Conservation (phyloP, 2,888 invertebrate species). For the Euzetes globulus region DNA sequence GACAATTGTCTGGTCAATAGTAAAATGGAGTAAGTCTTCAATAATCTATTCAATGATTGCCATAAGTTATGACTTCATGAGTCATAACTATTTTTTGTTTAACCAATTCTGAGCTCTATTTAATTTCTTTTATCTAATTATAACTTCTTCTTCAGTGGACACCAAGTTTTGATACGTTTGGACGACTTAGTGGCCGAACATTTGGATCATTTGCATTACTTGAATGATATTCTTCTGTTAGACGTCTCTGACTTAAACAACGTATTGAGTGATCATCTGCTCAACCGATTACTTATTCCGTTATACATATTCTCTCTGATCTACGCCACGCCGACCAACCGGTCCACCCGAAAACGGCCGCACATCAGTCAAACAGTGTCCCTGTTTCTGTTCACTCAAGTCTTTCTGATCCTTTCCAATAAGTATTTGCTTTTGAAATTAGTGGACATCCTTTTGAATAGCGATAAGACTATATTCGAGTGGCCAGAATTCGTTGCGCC, state of each 20-base stretch:
- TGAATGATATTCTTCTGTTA: slow-evolving; percentile 89
- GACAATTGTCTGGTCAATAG: slow-evolving; percentile 90
- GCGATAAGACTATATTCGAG: slow-evolving; percentile 53
- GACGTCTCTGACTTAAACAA: slow-evolving; percentile 87
- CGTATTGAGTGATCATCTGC: slow-evolving; percentile 83
- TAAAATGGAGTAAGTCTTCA: slow-evolving; percentile 69
- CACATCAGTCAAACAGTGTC: slow-evolving; percentile 83
- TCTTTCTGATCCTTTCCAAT: slow-evolving; percentile 87
- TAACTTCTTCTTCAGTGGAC: slow-evolving; percentile 6
- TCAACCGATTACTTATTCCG: slow-evolving; percentile 85
- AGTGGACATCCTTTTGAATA: slow-evolving; percentile 81
- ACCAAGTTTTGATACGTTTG: slow-evolving; percentile 54
- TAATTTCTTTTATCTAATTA: not conserved
- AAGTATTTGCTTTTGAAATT: slow-evolving; percentile 80
- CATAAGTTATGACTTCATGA: not conserved
- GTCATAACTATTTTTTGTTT: not conserved
- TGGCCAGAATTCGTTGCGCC: slow-evolving; percentile 56
- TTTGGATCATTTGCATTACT: slow-evolving; percentile 90
- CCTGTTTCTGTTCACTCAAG: slow-evolving; percentile 60
- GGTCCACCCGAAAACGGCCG: slow-evolving; percentile 46
- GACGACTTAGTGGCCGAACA: slow-evolving; percentile 94
- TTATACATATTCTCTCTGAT: slow-evolving; percentile 47
- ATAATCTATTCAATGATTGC: not conserved
- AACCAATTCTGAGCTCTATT: not conserved
- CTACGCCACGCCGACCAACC: slow-evolving; percentile 10